A percentile compares a stretch with the other conserved stretches of the same genome.
phyloP scores from a whole-genome alignment of 2,113 vertebrate genomes.

The Crotophaga sulcirostris region DNA sequence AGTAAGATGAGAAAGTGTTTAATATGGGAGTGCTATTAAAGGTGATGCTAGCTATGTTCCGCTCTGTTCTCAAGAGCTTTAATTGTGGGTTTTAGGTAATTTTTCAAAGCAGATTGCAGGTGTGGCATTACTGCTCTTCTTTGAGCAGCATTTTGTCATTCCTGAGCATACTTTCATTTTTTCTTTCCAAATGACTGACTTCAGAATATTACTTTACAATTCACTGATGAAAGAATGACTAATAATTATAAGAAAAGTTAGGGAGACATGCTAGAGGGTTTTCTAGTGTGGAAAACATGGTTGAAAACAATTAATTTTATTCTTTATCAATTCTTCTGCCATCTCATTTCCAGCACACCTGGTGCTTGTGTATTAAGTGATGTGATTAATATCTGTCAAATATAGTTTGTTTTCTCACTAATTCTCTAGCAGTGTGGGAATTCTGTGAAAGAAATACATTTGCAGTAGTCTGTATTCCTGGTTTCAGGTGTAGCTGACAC shows the following conservation, averaged over 20 bases:
- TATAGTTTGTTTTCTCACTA: constrained; percentile 18
- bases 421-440: background rate
- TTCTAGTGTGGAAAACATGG: background rate
- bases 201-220: background rate
- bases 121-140: background rate
- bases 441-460: background rate
- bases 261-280: background rate
- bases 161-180: background rate
- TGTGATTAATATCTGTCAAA: constrained; percentile 46
- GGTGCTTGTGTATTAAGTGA: constrained; percentile 6
- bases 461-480: background rate
- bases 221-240: background rate
- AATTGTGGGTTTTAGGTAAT: background rate
- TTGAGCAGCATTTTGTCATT: background rate
- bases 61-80: background rate
- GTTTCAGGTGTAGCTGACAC: background rate
- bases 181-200: background rate
- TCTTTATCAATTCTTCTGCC: background rate
- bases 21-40: background rate
- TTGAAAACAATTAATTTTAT: constrained; percentile 27
- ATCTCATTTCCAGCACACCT: background rate
- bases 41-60: background rate
- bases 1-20: background rate
- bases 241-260: background rate
- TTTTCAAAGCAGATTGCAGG: background rate